Evolutionary conservation across 2,113 vertebrate species (phyloP), one percentile per base, ranked within the genome.

Genomic region (Ameiurus melas): DNA sequence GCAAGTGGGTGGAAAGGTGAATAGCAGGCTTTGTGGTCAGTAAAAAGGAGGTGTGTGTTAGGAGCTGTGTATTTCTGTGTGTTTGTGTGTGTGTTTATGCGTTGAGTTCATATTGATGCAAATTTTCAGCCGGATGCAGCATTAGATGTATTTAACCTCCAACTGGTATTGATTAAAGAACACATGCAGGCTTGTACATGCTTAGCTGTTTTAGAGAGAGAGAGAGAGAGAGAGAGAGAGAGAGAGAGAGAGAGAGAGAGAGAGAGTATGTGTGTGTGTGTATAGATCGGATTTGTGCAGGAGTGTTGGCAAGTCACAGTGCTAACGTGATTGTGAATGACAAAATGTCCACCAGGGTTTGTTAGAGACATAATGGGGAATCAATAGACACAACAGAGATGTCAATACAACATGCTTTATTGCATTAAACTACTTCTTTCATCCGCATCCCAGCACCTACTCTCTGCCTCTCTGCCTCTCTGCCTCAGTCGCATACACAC

Each of bases 331-430:
- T 96, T 95, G 95, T 91, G 91, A 95, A 95, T 96, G 95, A 95
- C 95, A 95, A 95, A 95, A 95, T 94, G 94, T 95, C 95, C 94
- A 93, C 92, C 93, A 92, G 94, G 95, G 95, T 96, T 96, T 95
- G 95, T 96, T 96, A 96, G 95, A 92, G 94, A 94, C 95, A 94
- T 96, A 96, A 96, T 95, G 94, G 95, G 94, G 95, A 96, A 96
- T 96, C 95, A 95, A 96, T 96, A 95, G 94, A 95, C 95, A 95
- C 95, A 95, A 95, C 95, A 95, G 95, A 95, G 95, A 95, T 95
- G 95, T 95, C 95, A 96, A 96, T 96, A 96, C 95, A 94, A 95
- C 95, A 95, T 95, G 95, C 93, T 95, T 96, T 95, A 96, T 95
- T 95, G 94, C 93, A 94, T 96, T 96, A 95, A 95, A 94, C 94